A percentile compares a stretch with the other conserved stretches of the same genome.
Evolutionary conservation across 1,140 invertebrate genomes (phyloP).

Genomic region (Penaeus chinensis): DNA sequence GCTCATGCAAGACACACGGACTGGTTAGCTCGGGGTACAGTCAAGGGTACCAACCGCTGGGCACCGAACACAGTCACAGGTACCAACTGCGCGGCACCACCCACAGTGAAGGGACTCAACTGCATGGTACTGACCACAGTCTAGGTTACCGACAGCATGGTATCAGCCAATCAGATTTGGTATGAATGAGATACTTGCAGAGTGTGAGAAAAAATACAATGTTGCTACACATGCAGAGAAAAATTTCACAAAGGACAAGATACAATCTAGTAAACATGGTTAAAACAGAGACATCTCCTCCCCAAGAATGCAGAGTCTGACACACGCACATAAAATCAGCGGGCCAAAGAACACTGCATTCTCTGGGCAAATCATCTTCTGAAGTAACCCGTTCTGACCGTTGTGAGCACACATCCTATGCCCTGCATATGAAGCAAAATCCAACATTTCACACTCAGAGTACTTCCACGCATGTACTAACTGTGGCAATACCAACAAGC

Average conservation of each 20-base stretch:
- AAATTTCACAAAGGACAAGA: too few species aligned
- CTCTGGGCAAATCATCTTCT: too few species aligned
- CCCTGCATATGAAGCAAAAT: slow-evolving; percentile 23
- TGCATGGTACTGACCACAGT: slow-evolving; percentile 61
- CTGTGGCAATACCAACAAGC: slow-evolving; percentile 60
- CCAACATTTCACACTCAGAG: slow-evolving; percentile 32
- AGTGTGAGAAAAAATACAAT: slow-evolving; percentile 34
- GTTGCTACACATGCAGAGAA: slow-evolving; percentile 20
- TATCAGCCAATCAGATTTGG: slow-evolving; percentile 54
- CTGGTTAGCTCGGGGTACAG: slow-evolving; percentile 62
- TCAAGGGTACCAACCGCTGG: slow-evolving; percentile 60
- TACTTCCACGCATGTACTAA: slow-evolving; percentile 46
- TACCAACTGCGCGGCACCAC: slow-evolving; percentile 59
- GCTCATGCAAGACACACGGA: slow-evolving; percentile 62
- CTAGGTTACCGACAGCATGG: slow-evolving; percentile 61
- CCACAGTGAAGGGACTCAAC: slow-evolving; percentile 61
- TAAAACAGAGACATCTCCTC: too few species aligned
- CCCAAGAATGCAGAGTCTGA: too few species aligned
- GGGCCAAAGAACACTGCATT: too few species aligned
- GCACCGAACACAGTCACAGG: slow-evolving; percentile 59
- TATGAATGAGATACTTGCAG: slow-evolving; percentile 31
- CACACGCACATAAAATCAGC: too few species aligned
- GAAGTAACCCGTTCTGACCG: too few species aligned
- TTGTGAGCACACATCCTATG: slow-evolving; percentile 1
- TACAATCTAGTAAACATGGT: too few species aligned